phyloP scores from a whole-genome alignment of 1,140 invertebrate species.

The Oryctes rhinoceros region DNA sequence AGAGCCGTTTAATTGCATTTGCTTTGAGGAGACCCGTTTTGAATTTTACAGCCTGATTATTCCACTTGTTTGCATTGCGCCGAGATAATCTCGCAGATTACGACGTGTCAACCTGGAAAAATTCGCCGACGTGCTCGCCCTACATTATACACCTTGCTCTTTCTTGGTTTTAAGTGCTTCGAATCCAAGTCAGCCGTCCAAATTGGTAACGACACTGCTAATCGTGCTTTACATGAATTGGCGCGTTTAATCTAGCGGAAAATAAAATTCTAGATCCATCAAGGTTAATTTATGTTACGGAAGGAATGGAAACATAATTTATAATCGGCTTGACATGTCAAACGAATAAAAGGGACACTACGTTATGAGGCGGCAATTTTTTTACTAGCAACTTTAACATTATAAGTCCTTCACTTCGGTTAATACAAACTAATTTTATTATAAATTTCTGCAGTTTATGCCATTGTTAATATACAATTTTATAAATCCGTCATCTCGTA shows the following conservation, averaged over 20 bases:
- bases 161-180: slow-evolving; percentile 28
- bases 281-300: not conserved
- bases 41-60: slow-evolving; percentile 35
- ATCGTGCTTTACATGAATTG: slow-evolving; percentile 29
- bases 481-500: no score
- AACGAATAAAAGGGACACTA: not conserved
- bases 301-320: slow-evolving; percentile 6
- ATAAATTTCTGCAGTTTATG: no score
- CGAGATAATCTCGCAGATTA: slow-evolving; percentile 29
- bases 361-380: no score
- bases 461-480: no score
- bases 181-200: not conserved
- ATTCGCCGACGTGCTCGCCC: slow-evolving; percentile 1
- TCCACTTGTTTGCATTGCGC: slow-evolving; percentile 35
- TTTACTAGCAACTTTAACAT: no score
- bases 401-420: no score
- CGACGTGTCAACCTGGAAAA: slow-evolving; percentile 33
- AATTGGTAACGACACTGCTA: slow-evolving; percentile 26
- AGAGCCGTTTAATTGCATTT: slow-evolving; percentile 31
- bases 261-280: slow-evolving; percentile 9
- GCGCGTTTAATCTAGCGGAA: slow-evolving; percentile 15
- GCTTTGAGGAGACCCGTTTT: slow-evolving; percentile 35
- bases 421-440: no score
- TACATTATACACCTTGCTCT: not conserved
- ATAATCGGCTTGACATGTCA: not conserved